These are phyloP conservation scores for Tenualosa ilisha DNA, from an alignment of 2,797 vertebrate genomes.

Conservation along the genomic window DNA sequence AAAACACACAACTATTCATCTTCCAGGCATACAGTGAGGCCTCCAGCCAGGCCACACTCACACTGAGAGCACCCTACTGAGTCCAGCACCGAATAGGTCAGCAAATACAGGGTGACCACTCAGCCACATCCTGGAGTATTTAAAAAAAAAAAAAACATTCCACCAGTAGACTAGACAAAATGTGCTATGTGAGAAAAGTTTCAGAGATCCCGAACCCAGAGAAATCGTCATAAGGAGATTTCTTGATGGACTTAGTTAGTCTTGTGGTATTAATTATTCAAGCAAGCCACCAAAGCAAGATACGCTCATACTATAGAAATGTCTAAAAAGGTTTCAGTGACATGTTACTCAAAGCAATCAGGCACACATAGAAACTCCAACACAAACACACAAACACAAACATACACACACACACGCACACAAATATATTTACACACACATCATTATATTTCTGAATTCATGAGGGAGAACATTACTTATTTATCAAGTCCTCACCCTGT, in stretches of 20 bases:
- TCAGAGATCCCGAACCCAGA: neutral
- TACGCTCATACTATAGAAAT: neutral
- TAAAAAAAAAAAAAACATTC: neutral
- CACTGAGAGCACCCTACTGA: neutral
- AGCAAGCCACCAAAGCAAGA: neutral
- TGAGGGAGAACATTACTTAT: neutral
- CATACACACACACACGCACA: constrained; percentile 5
- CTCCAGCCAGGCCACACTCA: neutral
- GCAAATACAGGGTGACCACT: neutral
- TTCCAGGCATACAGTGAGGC: neutral
- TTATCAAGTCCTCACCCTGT: neutral
- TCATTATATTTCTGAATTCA: neutral
- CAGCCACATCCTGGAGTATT: neutral
- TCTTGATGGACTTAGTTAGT: neutral
- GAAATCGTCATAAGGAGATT: neutral
- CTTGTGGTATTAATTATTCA: neutral
- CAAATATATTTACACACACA: neutral
- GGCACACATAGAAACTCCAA: neutral
- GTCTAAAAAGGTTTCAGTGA: neutral
- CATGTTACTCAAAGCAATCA: neutral
- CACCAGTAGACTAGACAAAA: neutral
- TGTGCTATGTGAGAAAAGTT: neutral
- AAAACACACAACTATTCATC: neutral
- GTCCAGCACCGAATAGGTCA: neutral
- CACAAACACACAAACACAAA: neutral